phyloP scores from a whole-genome alignment of 1,140 invertebrate genomes.

The Ooceraea biroi region DNA sequence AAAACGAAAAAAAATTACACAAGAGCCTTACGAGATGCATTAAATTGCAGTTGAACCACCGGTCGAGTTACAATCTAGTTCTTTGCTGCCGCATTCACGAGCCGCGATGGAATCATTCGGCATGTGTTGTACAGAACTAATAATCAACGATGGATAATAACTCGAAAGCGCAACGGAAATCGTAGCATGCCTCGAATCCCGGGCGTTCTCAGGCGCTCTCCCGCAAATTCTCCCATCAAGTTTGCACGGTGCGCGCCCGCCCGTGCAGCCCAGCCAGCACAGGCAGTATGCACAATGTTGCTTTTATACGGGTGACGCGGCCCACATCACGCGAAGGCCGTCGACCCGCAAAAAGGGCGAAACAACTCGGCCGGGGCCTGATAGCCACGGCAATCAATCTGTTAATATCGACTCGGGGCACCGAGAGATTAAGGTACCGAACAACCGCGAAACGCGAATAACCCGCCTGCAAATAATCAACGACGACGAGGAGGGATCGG shows the following conservation, averaged over 20 bases:
- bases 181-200: background rate
- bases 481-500: conserved; percentile 9
- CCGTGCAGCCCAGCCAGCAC: background rate
- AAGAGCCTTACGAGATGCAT: no score
- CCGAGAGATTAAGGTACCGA: conserved; percentile 50
- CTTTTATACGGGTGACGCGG: conserved; percentile 59
- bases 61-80: no score
- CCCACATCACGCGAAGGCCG: conserved; percentile 60
- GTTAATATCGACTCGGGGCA: conserved; percentile 54
- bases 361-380: conserved; percentile 49
- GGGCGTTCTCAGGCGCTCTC: background rate
- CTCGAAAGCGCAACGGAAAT: background rate
- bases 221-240: conserved; percentile 37
- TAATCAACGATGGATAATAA: background rate
- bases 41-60: no score
- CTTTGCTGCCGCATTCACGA: no score
- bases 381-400: conserved; percentile 59
- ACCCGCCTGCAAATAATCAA: conserved; percentile 56
- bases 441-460: conserved; percentile 48
- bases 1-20: background rate
- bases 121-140: no score
- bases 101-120: no score
- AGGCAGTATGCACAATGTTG: conserved; percentile 42
- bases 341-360: conserved; percentile 61
- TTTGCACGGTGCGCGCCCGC: background rate